These are phyloP conservation scores for Halesus radiatus DNA, from an alignment of 1,140 invertebrate species.

Conservation along the genomic window DNA sequence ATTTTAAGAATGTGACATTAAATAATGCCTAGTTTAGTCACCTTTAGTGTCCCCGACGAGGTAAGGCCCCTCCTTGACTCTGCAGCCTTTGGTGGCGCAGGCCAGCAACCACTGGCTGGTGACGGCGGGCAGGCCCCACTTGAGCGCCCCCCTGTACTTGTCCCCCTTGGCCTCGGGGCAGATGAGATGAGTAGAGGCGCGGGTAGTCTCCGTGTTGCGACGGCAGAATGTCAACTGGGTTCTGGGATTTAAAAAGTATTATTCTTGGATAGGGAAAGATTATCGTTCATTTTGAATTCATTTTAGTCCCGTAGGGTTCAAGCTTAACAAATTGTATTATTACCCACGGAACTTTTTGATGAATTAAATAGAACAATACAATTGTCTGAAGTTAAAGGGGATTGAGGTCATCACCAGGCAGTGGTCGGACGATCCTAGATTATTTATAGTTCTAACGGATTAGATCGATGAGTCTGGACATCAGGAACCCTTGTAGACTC, in stretches of 20 bases:
- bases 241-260: constrained; percentile 51
- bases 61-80: constrained; percentile 72
- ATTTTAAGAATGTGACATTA: no score
- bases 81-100: constrained; percentile 73
- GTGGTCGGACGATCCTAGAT: no score
- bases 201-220: constrained; percentile 64
- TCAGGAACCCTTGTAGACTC: no score
- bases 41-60: constrained; percentile 73
- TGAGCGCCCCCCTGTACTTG: constrained; percentile 87
- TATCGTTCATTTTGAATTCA: neutral
- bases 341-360: no score
- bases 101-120: constrained; percentile 82
- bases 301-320: neutral
- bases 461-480: no score
- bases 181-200: constrained; percentile 82
- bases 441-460: no score
- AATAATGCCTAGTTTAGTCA: constrained; percentile 43
- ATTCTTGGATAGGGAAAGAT: neutral
- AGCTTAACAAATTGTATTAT: no score
- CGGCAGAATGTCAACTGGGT: constrained; percentile 67
- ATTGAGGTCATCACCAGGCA: no score
- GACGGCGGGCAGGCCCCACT: constrained; percentile 86
- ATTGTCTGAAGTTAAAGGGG: no score
- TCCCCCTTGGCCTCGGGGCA: constrained; percentile 79
- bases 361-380: no score